Conservation (phyloP, 2,113 vertebrate species). For the Pteropus alecto region DNA sequence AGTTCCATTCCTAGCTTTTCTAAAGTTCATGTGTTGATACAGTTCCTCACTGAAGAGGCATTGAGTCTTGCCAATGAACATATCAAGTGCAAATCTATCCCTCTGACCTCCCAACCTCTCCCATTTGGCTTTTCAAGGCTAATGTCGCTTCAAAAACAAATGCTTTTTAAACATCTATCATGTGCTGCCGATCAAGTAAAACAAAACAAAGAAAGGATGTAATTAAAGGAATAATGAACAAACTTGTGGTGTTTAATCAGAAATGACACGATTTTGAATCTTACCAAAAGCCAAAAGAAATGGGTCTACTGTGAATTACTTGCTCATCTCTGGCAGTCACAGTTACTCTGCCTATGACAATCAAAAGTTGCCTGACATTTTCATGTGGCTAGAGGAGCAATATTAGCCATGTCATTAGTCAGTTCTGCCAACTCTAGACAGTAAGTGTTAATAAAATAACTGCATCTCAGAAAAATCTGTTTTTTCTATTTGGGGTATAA, state of each 20-base stretch:
- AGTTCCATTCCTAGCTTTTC: not conserved
- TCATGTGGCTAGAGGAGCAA: fast-evolving
- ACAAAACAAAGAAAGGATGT: not conserved
- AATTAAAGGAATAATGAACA: not conserved
- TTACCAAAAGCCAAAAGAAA: not conserved
- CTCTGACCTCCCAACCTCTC: not conserved
- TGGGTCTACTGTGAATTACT: not conserved
- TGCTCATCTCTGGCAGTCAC: not conserved
- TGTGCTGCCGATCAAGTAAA: not conserved
- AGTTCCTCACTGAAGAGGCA: not conserved
- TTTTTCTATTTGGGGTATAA: not conserved
- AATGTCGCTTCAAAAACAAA: constrained; percentile 11
- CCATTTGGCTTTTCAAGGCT: constrained; percentile 37
- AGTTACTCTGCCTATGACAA: not conserved
- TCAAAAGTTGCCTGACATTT: not conserved
- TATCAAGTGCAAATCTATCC: not conserved
- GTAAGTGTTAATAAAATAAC: not conserved
- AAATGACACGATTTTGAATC: not conserved
- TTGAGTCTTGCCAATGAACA: not conserved
- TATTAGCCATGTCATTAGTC: not conserved
- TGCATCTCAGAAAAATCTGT: not conserved
- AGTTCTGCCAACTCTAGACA: not conserved
- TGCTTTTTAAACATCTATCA: not conserved
- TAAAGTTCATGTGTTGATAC: not conserved
- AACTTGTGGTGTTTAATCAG: not conserved